Percentiles rank a stretch among this genome's conserved stretches.
phyloP scores from a whole-genome alignment of 2,888 invertebrate species.

The Acleris emargana region DNA sequence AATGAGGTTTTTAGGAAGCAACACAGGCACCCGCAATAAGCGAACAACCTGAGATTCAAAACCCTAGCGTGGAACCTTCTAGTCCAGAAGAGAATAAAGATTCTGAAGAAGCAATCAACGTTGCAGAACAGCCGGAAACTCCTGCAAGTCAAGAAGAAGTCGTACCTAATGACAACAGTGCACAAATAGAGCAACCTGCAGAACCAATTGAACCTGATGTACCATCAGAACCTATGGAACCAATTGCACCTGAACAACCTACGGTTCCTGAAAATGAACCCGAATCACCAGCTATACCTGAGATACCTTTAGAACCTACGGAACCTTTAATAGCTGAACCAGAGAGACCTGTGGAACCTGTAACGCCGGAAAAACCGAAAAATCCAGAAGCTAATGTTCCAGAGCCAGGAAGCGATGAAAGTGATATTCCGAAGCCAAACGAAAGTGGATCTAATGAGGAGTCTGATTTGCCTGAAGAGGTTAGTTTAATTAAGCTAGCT shows the following conservation, averaged over 20 bases:
- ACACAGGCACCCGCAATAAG: not conserved
- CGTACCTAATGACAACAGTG: not conserved
- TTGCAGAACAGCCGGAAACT: not conserved
- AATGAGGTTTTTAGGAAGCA: conserved; percentile 5
- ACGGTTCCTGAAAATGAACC: not conserved
- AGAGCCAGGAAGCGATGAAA: conserved; percentile 11
- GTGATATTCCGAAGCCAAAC: not conserved
- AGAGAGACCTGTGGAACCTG: no score
- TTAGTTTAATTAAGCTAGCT: not conserved
- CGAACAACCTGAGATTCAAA: conserved; percentile 14
- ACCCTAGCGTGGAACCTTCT: not conserved
- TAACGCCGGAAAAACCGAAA: not conserved
- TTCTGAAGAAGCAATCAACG: not conserved
- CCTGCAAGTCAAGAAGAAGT: not conserved
- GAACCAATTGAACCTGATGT: not conserved
- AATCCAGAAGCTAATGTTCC: conserved; percentile 4
- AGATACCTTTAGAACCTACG: not conserved
- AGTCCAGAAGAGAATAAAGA: not conserved
- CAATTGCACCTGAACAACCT: not conserved
- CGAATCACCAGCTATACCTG: not conserved
- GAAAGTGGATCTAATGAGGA: not conserved
- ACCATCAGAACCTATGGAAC: not conserved
- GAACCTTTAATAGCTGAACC: not conserved
- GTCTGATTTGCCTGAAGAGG: conserved; percentile 1
- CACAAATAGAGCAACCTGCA: not conserved